Conservation (phyloP, 2,113 vertebrate genomes). For the Bubo scandiacus region DNA sequence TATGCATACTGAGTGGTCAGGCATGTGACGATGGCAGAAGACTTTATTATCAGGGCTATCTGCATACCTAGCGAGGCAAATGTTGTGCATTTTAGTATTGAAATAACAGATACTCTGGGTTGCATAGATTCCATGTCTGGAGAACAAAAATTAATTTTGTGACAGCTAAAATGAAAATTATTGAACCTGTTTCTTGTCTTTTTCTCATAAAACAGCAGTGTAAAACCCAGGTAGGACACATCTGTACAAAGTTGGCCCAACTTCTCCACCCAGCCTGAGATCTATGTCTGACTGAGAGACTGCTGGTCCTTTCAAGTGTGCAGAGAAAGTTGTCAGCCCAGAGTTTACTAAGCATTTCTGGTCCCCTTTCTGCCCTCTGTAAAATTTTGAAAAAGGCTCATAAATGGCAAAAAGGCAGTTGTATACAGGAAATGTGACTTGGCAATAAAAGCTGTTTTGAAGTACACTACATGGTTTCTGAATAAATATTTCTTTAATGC, state of each 20-base stretch:
- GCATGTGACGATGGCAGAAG: accelerated
- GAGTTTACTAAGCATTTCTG: not conserved
- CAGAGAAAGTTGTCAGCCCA: not conserved
- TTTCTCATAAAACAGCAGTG: not conserved
- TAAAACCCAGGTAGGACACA: not conserved
- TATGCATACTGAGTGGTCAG: not conserved
- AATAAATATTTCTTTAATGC: constrained; percentile 86
- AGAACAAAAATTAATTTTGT: not conserved
- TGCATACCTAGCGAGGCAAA: not conserved
- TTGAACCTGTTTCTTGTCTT: not conserved
- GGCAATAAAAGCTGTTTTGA: constrained; percentile 74
- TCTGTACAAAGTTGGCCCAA: accelerated
- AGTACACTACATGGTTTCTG: constrained; percentile 76
- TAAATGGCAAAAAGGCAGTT: constrained; percentile 65
- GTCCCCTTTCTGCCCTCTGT: constrained; percentile 16
- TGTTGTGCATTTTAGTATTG: not conserved
- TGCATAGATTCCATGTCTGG: not conserved
- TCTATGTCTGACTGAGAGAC: not conserved
- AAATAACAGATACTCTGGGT: accelerated
- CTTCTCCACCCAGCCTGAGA: not conserved
- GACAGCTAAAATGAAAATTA: not conserved
- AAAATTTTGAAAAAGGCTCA: constrained; percentile 61
- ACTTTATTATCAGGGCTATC: not conserved
- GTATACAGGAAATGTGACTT: constrained; percentile 72
- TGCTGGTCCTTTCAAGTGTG: not conserved